Evolutionary conservation across 2,888 invertebrate genomes (phyloP), one percentile per base, ranked within the genome.

Genomic region (Acleris emargana): DNA sequence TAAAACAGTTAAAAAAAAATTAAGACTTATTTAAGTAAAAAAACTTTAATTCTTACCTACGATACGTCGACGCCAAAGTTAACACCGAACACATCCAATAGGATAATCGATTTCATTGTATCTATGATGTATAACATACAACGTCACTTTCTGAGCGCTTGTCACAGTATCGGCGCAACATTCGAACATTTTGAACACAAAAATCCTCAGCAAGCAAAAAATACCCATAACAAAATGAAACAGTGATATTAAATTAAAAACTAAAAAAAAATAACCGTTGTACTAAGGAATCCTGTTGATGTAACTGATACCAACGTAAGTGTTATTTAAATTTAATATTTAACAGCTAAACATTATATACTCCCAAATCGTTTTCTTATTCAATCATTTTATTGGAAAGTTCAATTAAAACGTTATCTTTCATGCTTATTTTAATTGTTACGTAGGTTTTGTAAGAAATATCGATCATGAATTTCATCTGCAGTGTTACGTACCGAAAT

Each of bases 141-240:
- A 80, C 80, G 86, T 88, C 87, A 87, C 73, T 76, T 74, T 76
- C 76, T 75, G 73, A 74, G 76, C 74, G 71, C 75, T 76, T 82
- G 78, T 83, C 84, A 81, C 83, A 86, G 91, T 83, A 84, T 81
- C 83, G 87, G 91, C 91, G 91, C 88, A 89, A 90, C 89, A 89
- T 91, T 91, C 89, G 76, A 91, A 91, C 82, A 81, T 69, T 91
- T 91, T 38, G 71, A 67, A 72, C 73, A 71, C 68, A 75, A 80
- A 76, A 82, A 79, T 75, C 76, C 68, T 64, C 54, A 74, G 76
- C 75, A 78, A 71, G 58, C 62, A 66, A 61, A 72, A 76, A 75
- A 73, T 71, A 50, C 66, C 54, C 58, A 58, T 67, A 68, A 68
- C 62, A 76, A 74, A 75, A 79, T 79, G 75, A 9, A 62, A 18